A percentile compares a stretch with the other conserved stretches of the same genome.
These are phyloP conservation scores for Riptortus pedestris DNA, from an alignment of 1,140 invertebrate genomes.

Conservation along the genomic window DNA sequence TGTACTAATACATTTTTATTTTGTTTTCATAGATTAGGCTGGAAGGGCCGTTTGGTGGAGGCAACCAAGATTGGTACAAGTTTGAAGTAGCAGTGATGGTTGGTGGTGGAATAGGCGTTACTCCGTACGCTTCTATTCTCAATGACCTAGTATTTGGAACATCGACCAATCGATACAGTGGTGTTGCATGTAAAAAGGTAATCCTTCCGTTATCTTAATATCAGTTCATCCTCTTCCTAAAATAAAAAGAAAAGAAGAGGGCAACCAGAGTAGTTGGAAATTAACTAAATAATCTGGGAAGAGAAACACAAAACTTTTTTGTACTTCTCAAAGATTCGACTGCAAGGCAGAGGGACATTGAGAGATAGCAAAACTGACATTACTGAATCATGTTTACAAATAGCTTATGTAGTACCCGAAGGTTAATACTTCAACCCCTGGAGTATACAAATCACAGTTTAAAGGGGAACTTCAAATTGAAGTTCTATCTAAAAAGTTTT, in stretches of 20 bases:
- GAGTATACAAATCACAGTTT: no score
- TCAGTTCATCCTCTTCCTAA: background rate
- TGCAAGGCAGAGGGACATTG: no score
- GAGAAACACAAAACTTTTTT: no score
- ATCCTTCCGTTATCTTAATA: no score
- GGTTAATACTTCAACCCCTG: no score
- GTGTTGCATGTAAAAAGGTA: conserved; percentile 89
- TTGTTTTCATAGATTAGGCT: conserved; percentile 52
- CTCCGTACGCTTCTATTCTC: conserved; percentile 96
- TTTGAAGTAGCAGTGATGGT: conserved; percentile 97
- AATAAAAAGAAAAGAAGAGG: no score
- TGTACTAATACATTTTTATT: background rate
- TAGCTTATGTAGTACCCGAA: no score
- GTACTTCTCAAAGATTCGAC: no score
- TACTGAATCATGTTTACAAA: no score
- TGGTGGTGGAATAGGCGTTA: conserved; percentile 96
- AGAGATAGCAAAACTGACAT: no score
- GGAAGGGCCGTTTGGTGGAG: conserved; percentile 96
- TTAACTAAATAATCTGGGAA: background rate
- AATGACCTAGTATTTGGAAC: conserved; percentile 94
- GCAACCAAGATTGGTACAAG: conserved; percentile 99
- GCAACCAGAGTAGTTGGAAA: background rate
- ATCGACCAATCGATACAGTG: conserved; percentile 87
- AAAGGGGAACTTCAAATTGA: no score
- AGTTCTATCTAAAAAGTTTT: no score